Evolutionary conservation across 2,113 vertebrate genomes (phyloP).

Genomic region (Microcebus jonahi): DNA sequence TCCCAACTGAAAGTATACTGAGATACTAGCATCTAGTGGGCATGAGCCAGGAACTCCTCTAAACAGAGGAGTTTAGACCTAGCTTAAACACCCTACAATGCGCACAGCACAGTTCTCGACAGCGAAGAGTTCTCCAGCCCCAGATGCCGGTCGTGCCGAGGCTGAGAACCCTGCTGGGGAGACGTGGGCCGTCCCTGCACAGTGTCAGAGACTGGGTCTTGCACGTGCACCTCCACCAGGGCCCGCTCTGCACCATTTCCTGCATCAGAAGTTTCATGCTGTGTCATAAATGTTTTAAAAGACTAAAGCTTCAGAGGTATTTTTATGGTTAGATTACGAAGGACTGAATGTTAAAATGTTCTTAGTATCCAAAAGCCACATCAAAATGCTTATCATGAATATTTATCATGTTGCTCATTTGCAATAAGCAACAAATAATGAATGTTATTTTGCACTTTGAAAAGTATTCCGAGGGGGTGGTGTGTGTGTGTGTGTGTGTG

Average conservation of each 20-base stretch:
- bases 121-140: background rate
- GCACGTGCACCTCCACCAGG: fast-evolving
- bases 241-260: no score
- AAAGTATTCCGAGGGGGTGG: background rate
- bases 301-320: background rate
- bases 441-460: background rate
- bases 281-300: background rate
- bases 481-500: background rate
- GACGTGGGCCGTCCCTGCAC: fast-evolving
- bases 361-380: background rate
- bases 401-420: background rate
- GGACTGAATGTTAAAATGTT: background rate
- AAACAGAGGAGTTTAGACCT: no score
- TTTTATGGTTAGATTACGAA: background rate
- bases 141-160: background rate
- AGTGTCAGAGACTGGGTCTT: background rate
- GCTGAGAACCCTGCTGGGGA: background rate
- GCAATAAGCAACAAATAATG: background rate
- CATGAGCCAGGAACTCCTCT: background rate
- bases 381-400: background rate
- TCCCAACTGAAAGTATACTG: background rate
- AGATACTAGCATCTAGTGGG: background rate
- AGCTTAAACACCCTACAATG: no score
- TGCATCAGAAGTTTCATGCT: background rate
- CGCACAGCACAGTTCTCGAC: background rate